Percentiles rank a stretch among this genome's conserved stretches.
These are phyloP conservation scores for Oxygymnocypris stewartii DNA, from an alignment of 2,113 vertebrate species.

Conservation along the genomic window DNA sequence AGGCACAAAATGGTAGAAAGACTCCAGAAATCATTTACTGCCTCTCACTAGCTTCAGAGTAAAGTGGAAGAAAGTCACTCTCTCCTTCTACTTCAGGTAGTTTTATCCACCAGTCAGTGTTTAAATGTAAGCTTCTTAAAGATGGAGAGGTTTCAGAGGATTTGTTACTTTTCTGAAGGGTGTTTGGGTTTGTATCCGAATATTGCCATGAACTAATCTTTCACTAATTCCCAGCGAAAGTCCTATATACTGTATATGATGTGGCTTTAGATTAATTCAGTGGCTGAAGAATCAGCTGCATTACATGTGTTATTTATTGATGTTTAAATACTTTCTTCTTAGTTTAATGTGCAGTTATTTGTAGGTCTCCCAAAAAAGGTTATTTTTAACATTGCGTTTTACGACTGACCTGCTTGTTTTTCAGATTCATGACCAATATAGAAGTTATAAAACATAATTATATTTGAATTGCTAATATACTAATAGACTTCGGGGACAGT, in stretches of 20 bases:
- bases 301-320: not conserved
- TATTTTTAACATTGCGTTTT: not conserved
- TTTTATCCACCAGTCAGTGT: not conserved
- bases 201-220: not conserved
- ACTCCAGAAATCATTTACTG: conserved; percentile 6
- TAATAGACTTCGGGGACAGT: not conserved
- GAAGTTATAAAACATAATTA: not conserved
- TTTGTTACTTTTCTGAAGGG: not conserved
- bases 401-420: not conserved
- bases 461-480: not conserved
- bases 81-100: not conserved
- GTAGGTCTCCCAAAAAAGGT: not conserved
- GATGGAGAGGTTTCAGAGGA: not conserved
- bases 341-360: not conserved
- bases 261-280: not conserved
- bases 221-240: not conserved
- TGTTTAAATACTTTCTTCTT: not conserved
- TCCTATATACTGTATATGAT: not conserved
- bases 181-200: not conserved
- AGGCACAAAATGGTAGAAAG: conserved; percentile 18
- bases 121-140: conserved; percentile 1
- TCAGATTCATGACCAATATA: not conserved
- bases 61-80: not conserved
- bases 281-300: not conserved
- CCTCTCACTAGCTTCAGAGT: conserved; percentile 6